Evolutionary conservation across 2,113 vertebrate genomes (phyloP).

Genomic region (Gnathonemus echidnorhynchus): DNA sequence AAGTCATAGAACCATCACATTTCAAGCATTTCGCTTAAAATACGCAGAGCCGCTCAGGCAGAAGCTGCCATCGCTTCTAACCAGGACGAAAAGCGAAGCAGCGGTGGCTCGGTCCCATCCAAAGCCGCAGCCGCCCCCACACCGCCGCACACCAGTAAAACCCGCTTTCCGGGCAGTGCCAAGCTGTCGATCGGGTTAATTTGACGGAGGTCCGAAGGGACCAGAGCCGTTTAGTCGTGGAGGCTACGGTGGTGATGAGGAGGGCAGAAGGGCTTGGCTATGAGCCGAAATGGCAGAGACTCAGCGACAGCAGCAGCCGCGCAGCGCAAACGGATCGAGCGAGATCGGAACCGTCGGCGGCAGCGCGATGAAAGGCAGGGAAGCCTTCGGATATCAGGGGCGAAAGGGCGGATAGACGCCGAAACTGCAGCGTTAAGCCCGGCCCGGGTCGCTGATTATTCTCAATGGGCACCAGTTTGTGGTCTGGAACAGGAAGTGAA

Average conservation of each 20-base stretch:
- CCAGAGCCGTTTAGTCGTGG: slow-evolving; percentile 55
- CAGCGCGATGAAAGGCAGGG: not conserved
- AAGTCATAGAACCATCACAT: slow-evolving; percentile 50
- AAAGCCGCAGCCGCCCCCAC: slow-evolving; percentile 43
- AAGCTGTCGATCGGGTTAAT: slow-evolving; percentile 69
- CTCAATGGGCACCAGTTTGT: not conserved
- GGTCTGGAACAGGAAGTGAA: not conserved
- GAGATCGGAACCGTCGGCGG: not conserved
- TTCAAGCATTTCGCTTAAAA: slow-evolving; percentile 48
- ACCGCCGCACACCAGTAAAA: slow-evolving; percentile 45
- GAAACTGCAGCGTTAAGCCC: not conserved
- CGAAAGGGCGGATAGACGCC: not conserved
- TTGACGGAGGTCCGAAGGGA: slow-evolving; percentile 62
- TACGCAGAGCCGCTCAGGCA: slow-evolving; percentile 41
- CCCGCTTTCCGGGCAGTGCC: slow-evolving; percentile 63
- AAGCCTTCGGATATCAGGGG: not conserved
- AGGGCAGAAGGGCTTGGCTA: slow-evolving; percentile 25
- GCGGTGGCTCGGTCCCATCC: slow-evolving; percentile 31
- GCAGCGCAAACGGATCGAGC: slow-evolving; percentile 49
- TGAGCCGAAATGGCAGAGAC: slow-evolving; percentile 42
- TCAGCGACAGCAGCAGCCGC: slow-evolving; percentile 10
- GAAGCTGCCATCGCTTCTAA: slow-evolving; percentile 48
- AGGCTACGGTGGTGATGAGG: slow-evolving; percentile 56
- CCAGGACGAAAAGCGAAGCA: slow-evolving; percentile 43
- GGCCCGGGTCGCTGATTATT: not conserved